Percentiles rank a stretch among this genome's conserved stretches.
phyloP scores from a whole-genome alignment of 1,140 invertebrate species.

The Telenomus remus region DNA sequence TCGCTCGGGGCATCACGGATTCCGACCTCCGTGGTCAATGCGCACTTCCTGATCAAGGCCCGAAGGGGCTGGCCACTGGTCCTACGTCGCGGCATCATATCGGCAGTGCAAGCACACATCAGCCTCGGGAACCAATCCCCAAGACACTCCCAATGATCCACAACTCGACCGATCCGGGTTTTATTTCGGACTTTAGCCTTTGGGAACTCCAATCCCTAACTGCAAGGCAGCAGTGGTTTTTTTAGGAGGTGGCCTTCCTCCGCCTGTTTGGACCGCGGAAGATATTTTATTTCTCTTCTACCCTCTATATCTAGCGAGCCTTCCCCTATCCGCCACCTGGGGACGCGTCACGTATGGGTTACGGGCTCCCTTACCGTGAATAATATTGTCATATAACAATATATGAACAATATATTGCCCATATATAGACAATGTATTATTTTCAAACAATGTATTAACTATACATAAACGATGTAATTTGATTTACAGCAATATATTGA shows the following conservation, averaged over 20 bases:
- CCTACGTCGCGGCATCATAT: neutral
- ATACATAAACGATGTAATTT: no score
- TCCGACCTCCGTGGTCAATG: conserved; percentile 22
- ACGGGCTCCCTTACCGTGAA: neutral
- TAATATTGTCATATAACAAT: no score
- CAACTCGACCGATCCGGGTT: neutral
- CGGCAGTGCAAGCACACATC: conserved; percentile 35
- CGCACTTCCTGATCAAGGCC: conserved; percentile 31
- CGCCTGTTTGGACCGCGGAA: neutral
- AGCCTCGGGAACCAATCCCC: neutral
- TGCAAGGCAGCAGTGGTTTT: neutral
- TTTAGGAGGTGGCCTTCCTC: neutral
- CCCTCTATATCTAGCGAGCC: neutral
- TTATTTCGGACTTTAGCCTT: no score
- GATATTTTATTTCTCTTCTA: neutral
- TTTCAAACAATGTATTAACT: no score
- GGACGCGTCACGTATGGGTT: conserved; percentile 1
- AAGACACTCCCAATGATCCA: neutral
- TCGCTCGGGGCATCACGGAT: conserved; percentile 25
- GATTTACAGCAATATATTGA: no score
- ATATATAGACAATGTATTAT: no score
- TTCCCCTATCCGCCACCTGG: neutral
- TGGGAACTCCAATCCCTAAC: no score
- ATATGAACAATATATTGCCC: no score
- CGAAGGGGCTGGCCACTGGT: conserved; percentile 32